A percentile compares a stretch with the other conserved stretches of the same genome.
Evolutionary conservation across 2,888 invertebrate genomes (phyloP).

Genomic region (Periphyllus acericola): DNA sequence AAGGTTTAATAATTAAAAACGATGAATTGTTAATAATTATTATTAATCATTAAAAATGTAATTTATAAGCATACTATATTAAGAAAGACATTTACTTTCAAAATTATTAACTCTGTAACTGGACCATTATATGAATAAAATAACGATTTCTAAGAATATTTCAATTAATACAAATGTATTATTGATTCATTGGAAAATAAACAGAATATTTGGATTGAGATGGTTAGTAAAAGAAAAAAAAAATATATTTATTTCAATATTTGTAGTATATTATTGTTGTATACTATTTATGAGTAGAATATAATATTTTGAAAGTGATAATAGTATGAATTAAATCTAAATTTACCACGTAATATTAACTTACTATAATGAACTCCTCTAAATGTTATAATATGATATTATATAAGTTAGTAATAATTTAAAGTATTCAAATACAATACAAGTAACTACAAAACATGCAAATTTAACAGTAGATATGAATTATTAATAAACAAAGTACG

Average conservation of each 20-base stretch:
- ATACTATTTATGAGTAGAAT: conserved; percentile 43
- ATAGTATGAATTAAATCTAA: conserved; percentile 28
- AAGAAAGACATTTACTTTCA: not conserved
- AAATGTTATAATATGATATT: conserved; percentile 36
- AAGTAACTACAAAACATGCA: conserved; percentile 18
- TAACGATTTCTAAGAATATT: not conserved
- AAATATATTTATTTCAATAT: conserved; percentile 14
- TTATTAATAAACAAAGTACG: conserved; percentile 14
- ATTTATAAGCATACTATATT: not conserved
- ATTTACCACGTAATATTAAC: conserved; percentile 23
- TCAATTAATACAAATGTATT: not conserved
- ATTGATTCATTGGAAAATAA: not conserved
- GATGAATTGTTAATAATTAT: not conserved
- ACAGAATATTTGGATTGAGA: not conserved
- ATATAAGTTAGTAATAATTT: conserved; percentile 37
- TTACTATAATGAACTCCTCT: conserved; percentile 61
- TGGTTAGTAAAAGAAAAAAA: not conserved
- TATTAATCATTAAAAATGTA: not conserved
- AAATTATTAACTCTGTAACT: not conserved
- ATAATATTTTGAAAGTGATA: conserved; percentile 10
- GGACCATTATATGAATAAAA: not conserved
- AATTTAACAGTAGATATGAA: conserved; percentile 33
- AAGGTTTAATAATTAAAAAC: not conserved
- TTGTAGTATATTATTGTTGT: conserved; percentile 16
- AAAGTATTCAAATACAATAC: conserved; percentile 22